These are phyloP conservation scores for Hylyphantes graminicola DNA, from an alignment of 1,140 invertebrate genomes.

Conservation along the genomic window DNA sequence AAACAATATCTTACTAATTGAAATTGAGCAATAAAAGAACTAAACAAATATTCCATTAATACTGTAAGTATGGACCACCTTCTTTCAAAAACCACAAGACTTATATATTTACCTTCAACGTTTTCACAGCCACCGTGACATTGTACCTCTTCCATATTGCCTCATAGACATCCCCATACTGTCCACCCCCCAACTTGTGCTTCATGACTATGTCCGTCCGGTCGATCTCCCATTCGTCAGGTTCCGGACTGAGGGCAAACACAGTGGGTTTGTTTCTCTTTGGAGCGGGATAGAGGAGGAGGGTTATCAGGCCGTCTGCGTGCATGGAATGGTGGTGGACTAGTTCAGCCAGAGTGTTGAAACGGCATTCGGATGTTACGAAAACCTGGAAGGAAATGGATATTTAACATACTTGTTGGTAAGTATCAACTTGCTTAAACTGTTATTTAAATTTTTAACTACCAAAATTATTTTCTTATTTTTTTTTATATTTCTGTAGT, in stretches of 20 bases:
- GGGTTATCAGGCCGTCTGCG: conserved; percentile 95
- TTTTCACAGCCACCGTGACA: conserved; percentile 97
- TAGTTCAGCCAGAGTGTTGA: conserved; percentile 95
- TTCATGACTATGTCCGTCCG: conserved; percentile 98
- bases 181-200: conserved; percentile 96
- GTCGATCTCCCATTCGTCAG: conserved; percentile 98
- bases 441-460: too few relatives aligned
- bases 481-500: too few relatives aligned
- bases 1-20: too few relatives aligned
- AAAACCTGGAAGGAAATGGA: conserved; percentile 74
- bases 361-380: conserved; percentile 96
- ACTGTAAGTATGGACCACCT: too few relatives aligned
- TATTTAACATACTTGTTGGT: too few relatives aligned
- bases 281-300: conserved; percentile 95
- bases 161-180: conserved; percentile 99
- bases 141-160: conserved; percentile 98
- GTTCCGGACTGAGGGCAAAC: conserved; percentile 88
- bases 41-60: too few relatives aligned
- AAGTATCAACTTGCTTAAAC: too few relatives aligned
- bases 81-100: too few relatives aligned
- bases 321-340: conserved; percentile 98
- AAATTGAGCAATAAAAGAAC: too few relatives aligned
- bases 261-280: conserved; percentile 97
- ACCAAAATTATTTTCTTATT: too few relatives aligned
- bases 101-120: conserved; percentile 76